Evolutionary conservation across 2,888 invertebrate genomes (phyloP).

Genomic region (Lochmaea capreae): DNA sequence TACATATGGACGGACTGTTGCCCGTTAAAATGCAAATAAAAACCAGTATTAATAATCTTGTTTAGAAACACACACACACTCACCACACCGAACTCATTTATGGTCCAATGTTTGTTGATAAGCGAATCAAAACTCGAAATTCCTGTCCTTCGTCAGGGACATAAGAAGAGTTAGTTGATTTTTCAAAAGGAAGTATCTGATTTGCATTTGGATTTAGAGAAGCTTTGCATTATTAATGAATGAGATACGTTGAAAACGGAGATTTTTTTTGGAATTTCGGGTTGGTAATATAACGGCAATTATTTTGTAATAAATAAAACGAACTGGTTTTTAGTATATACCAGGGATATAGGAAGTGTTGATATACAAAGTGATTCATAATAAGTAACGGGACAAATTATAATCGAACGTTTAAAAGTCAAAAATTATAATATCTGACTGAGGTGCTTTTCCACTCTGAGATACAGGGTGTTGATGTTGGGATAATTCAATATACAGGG

Average conservation of each 20-base stretch:
- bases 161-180: neutral
- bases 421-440: no score
- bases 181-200: constrained; percentile 14
- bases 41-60: constrained; percentile 47
- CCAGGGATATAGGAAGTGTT: neutral
- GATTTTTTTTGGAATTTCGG: constrained; percentile 9
- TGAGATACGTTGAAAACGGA: neutral
- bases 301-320: constrained; percentile 3
- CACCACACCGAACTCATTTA: constrained; percentile 13
- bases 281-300: constrained; percentile 8
- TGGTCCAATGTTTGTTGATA: constrained; percentile 5
- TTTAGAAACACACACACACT: constrained; percentile 33
- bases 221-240: constrained; percentile 11
- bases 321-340: constrained; percentile 2
- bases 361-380: neutral
- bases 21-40: constrained; percentile 47
- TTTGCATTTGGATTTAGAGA: constrained; percentile 18
- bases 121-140: constrained; percentile 26
- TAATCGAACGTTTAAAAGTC: no score
- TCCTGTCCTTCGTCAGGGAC: constrained; percentile 16
- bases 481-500: no score
- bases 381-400: no score
- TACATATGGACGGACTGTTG: constrained; percentile 38
- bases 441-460: no score
- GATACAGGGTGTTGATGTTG: no score